Conservation (phyloP, 2,113 vertebrate species). For the Lophochroa leadbeateri region DNA sequence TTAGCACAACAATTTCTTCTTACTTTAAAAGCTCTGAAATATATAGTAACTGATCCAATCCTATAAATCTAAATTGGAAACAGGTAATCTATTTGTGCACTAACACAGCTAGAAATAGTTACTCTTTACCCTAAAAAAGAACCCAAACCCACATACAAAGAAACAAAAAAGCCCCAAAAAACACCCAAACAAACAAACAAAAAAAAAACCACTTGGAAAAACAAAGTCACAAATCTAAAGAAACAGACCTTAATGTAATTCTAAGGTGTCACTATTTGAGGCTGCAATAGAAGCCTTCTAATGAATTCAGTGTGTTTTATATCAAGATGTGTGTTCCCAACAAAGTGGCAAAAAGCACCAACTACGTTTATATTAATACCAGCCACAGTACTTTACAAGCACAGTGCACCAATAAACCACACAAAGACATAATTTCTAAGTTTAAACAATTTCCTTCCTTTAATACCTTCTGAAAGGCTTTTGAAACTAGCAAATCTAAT, state of each 20-base stretch:
- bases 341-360: not conserved
- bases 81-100: not conserved
- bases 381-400: not conserved
- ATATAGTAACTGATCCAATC: not conserved
- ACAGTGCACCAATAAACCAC: not conserved
- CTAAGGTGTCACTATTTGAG: not conserved
- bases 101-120: not conserved
- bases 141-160: not conserved
- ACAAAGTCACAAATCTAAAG: not conserved
- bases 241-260: not conserved
- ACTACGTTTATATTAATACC: not conserved
- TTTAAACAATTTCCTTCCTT: constrained; percentile 25
- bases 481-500: constrained; percentile 46
- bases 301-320: not conserved
- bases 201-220: not conserved
- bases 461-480: constrained; percentile 42
- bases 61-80: not conserved
- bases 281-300: not conserved
- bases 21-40: not conserved
- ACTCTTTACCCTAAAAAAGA: not conserved
- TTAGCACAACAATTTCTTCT: not conserved
- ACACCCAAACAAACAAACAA: not conserved
- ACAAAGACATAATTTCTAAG: constrained; percentile 23
- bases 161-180: not conserved
- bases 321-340: not conserved